Evolutionary conservation across 2,797 vertebrate genomes (phyloP).

Genomic region (Tamandua tetradactyla): DNA sequence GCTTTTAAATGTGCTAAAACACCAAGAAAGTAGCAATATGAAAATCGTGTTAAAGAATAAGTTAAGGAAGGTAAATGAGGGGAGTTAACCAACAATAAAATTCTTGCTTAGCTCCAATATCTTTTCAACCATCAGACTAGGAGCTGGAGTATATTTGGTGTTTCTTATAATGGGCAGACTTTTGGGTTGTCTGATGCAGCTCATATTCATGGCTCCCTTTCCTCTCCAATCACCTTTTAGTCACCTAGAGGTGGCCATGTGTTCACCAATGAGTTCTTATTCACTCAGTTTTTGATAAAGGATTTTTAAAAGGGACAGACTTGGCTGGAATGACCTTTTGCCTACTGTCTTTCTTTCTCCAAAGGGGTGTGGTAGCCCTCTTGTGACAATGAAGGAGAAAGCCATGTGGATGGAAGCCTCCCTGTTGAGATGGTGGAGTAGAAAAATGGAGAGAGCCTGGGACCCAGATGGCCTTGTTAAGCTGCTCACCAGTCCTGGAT

Average conservation of each 20-base stretch:
- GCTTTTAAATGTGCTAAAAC: background rate
- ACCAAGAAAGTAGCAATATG: background rate
- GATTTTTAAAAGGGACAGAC: background rate
- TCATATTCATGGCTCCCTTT: background rate
- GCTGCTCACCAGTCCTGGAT: background rate
- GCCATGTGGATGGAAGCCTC: background rate
- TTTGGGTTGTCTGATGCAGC: background rate
- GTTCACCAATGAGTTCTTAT: background rate
- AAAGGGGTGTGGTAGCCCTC: no score
- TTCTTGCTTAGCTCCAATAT: background rate
- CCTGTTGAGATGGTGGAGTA: background rate
- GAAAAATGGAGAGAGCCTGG: background rate
- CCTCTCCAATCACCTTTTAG: background rate
- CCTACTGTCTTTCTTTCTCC: background rate
- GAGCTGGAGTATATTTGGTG: background rate
- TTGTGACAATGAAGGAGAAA: background rate
- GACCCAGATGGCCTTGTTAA: background rate
- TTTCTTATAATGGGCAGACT: background rate
- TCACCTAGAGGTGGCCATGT: background rate
- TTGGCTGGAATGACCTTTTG: background rate
- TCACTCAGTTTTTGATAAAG: background rate
- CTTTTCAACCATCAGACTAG: background rate
- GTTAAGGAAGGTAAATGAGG: background rate
- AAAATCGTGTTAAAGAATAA: constrained; percentile 10
- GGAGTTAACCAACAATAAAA: background rate